Evolutionary conservation across 2,888 invertebrate genomes (phyloP).

Genomic region (Nymphalis c-album): DNA sequence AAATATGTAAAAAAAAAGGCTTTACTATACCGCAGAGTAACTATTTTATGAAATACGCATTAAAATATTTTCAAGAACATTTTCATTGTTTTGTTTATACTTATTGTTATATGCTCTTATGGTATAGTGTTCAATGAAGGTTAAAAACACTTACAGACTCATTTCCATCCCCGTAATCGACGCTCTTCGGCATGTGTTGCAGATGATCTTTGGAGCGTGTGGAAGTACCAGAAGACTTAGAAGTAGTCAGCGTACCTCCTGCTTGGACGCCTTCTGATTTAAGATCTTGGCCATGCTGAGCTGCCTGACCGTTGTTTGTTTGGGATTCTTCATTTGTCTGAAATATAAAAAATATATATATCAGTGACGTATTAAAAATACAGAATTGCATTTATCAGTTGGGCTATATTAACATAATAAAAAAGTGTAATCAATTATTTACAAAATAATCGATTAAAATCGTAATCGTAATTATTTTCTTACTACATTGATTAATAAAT

Average conservation of each 20-base stretch:
- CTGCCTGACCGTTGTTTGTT: conserved; percentile 53
- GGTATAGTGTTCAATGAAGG: background rate
- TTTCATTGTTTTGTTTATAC: background rate
- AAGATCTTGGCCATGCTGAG: conserved; percentile 73
- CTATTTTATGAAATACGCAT: too few relatives aligned
- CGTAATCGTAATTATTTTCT: too few relatives aligned
- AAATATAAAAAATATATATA: conserved; percentile 31
- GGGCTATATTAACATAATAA: too few relatives aligned
- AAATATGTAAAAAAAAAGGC: too few relatives aligned
- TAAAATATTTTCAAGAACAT: too few relatives aligned
- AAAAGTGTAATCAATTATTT: too few relatives aligned
- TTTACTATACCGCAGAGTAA: too few relatives aligned
- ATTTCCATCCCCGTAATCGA: conserved; percentile 86
- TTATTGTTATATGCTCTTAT: background rate
- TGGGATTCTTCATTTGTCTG: conserved; percentile 72
- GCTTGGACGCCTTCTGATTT: conserved; percentile 92
- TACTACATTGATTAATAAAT: too few relatives aligned
- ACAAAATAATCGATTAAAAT: too few relatives aligned
- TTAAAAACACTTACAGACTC: conserved; percentile 67
- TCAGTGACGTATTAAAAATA: background rate
- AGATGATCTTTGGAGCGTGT: conserved; percentile 78
- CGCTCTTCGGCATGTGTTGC: conserved; percentile 82
- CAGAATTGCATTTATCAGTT: too few relatives aligned
- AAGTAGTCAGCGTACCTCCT: conserved; percentile 85
- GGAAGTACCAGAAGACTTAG: conserved; percentile 84